phyloP scores from a whole-genome alignment of 1,140 invertebrate species.

The Planococcus citri region DNA sequence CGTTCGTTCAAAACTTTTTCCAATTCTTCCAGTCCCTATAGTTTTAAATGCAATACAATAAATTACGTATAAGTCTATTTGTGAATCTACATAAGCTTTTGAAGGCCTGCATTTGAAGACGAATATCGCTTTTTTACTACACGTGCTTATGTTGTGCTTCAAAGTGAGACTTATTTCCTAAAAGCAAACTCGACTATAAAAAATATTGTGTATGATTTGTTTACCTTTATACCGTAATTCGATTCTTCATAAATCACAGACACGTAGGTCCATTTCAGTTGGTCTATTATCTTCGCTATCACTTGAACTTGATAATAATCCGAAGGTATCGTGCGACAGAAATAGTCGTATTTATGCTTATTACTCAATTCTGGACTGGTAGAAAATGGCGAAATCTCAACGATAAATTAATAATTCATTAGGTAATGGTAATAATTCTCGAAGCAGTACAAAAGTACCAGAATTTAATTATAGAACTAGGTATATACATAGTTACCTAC shows the following conservation, averaged over 20 bases:
- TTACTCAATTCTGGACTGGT: conserved; percentile 89
- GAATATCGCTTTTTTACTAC: too few relatives aligned
- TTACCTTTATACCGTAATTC: conserved; percentile 90
- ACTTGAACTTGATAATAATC: conserved; percentile 89
- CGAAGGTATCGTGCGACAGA: conserved; percentile 86
- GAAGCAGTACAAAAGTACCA: too few relatives aligned
- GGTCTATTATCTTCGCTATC: conserved; percentile 85
- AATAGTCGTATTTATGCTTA: conserved; percentile 90
- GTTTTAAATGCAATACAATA: not conserved
- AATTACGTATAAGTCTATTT: not conserved
- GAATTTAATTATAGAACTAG: too few relatives aligned
- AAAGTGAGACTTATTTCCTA: too few relatives aligned
- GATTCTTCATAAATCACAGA: conserved; percentile 94
- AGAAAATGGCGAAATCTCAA: conserved; percentile 89
- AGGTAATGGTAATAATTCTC: not conserved
- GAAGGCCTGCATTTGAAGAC: too few relatives aligned
- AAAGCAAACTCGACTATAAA: too few relatives aligned
- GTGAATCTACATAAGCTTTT: too few relatives aligned
- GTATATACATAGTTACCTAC: too few relatives aligned
- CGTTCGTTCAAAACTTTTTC: conserved; percentile 66
- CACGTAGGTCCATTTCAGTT: conserved; percentile 83
- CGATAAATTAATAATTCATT: conserved; percentile 24
- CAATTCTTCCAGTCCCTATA: conserved; percentile 82
- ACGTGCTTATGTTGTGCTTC: too few relatives aligned
- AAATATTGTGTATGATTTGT: not conserved